Evolutionary conservation across 1,140 invertebrate genomes (phyloP), one percentile per base, ranked within the genome.

Genomic region (Drepana arcuata): DNA sequence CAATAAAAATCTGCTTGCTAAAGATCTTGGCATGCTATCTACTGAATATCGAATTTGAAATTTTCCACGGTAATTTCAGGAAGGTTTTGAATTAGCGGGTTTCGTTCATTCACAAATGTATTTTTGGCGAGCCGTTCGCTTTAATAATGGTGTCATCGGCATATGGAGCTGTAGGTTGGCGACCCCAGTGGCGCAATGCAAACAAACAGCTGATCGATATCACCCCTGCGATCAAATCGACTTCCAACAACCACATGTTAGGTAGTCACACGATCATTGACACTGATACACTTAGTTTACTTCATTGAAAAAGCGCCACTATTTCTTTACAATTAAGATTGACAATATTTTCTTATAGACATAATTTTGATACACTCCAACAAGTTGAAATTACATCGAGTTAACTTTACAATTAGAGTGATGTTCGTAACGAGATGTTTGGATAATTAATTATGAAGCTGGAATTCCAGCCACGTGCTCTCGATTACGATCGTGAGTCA

Each of bases 91-190:
- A 55, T 52, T 40, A 48, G 32, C 43, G 52, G 44, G 48, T 64
- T 48, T 52, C 48, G 49, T 78, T 73, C 74, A 79, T 75, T 73
- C 70, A 77, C 53, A 42, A 67, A 65, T 61, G 40, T 74, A 74
- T 75, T 68, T 78, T 70, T 62, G 57, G 69, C 46, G 28, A 40
- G 39, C 25, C 42, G 52, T 36, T 45, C 52, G 34, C 16, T 24
- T 42, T 34, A 14, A 41, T 49, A 74, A 65, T 61, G 60, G 55
- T 74, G 70, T 63, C 67, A 67, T 54, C 62, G 55, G 34, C 41
- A 50, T 58, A 47, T 58, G 54, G 44, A 39, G 59, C 24, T 72
- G 31, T 48, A 51, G 67, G 70, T 72, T 55, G 59, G 40, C 58
- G 65, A 75, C 58, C 71, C 60, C 59, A 15, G 38, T 56, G 38